Percentiles rank a stretch among this genome's conserved stretches.
phyloP scores from a whole-genome alignment of 1,140 invertebrate genomes.

The Metopolophium dirhodum region DNA sequence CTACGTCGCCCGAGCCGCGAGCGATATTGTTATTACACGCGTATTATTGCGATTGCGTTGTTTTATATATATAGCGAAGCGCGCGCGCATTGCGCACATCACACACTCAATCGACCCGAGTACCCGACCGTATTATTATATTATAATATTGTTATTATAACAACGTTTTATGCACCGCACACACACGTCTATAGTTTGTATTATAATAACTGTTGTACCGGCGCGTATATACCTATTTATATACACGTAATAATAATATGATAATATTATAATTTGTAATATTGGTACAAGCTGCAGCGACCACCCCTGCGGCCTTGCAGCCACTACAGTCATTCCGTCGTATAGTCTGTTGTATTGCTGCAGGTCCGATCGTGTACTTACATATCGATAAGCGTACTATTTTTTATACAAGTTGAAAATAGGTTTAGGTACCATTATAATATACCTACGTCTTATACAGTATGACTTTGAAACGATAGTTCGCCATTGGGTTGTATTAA shows the following conservation, averaged over 20 bases:
- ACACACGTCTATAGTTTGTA: neutral
- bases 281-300: neutral
- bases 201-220: neutral
- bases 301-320: neutral
- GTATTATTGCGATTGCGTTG: neutral
- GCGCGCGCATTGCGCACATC: conserved; percentile 8
- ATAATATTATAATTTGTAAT: neutral
- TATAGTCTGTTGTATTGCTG: neutral
- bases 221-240: neutral
- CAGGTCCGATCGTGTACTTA: neutral
- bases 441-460: too few relatives aligned
- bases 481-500: too few relatives aligned
- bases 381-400: too few relatives aligned
- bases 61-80: neutral
- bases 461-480: neutral
- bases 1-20: neutral
- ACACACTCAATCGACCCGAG: conserved; percentile 33
- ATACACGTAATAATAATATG: neutral
- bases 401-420: too few relatives aligned
- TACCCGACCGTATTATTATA: neutral
- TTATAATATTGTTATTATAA: conserved; percentile 17
- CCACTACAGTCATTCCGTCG: neutral
- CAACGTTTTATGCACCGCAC: neutral
- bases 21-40: neutral
- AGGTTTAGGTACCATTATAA: neutral